Evolutionary conservation across 2,113 vertebrate species (phyloP), one percentile per base, ranked within the genome.

Genomic region (Lophotis ruficrista): DNA sequence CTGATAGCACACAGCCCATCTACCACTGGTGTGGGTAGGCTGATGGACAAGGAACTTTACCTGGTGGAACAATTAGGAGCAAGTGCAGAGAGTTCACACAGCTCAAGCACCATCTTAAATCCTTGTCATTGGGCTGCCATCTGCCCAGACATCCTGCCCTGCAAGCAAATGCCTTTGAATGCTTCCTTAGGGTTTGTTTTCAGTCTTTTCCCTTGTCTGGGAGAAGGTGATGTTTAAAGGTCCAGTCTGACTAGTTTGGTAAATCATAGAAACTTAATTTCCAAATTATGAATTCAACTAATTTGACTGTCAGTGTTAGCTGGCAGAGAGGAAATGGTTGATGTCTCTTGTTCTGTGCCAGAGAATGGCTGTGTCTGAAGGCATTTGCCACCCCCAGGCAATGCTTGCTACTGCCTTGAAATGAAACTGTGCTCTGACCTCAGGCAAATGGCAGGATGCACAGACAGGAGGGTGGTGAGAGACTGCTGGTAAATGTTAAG

Each of bases 361-460:
- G 33, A 38, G 51, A 87, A 70, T 0, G 2, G 23, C 35, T 81
- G 56, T 3, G 9, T 87, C 65, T 84, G 92, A 87, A 82, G 90
- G 78, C 33, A 1, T 91, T 61, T 76, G 51, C 0, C 3, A 28
- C 31, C 19, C 4, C 27, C 6, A 41, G 65, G 51, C 90, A 82
- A 43, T 43, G 30, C 56, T 70, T 78, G 71, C 53, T 90, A 31
- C 80, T 88, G 93, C 38, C 66, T 89, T 57, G 84, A 66, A 82
- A 93, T 71, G 45, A 79, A 94, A 71, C 48, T 61, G 45, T 38
- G 57, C 83, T 87, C 47, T 94, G 73, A 93, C 65, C 73, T 87
- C 73, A 90, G 78, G 61, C 61, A 60, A 97, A 95, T 33, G 78
- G 84, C 90, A 94, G 73, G 78, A 85, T 85, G 65, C 45, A 85